Conservation (phyloP, 2,888 invertebrate species). For the Orgyia antiqua region DNA sequence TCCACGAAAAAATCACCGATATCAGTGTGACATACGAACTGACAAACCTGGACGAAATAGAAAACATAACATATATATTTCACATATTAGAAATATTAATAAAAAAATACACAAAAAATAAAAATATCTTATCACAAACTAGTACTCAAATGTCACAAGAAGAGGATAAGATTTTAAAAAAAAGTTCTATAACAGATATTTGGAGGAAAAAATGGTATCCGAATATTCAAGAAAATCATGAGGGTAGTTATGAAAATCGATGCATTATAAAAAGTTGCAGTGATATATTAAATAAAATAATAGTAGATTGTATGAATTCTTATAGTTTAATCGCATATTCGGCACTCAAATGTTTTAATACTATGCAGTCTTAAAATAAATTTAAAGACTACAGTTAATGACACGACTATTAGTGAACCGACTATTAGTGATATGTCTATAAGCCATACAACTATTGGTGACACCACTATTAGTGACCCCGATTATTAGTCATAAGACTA, state of each 20-base stretch:
- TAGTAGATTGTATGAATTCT: conserved; percentile 48
- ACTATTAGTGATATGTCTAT: no score
- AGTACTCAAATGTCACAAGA: conserved; percentile 34
- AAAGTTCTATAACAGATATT: conserved; percentile 47
- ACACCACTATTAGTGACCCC: no score
- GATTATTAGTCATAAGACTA: no score
- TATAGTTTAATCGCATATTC: conserved; percentile 56
- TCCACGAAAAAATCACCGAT: conserved; percentile 27
- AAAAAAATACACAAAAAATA: conserved; percentile 32
- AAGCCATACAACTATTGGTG: no score
- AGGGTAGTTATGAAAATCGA: conserved; percentile 30
- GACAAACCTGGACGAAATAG: conserved; percentile 31
- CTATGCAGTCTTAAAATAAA: conserved; percentile 46
- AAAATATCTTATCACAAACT: conserved; percentile 19
- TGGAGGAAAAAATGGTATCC: conserved; percentile 64
- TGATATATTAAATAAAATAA: conserved; percentile 50
- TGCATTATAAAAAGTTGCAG: conserved; percentile 41
- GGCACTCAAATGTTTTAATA: conserved; percentile 62
- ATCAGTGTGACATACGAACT: conserved; percentile 38
- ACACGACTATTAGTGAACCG: no score
- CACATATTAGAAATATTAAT: conserved; percentile 48
- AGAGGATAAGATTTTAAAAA: conserved; percentile 34
- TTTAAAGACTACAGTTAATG: no score
- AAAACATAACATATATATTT: conserved; percentile 53
- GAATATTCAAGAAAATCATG: conserved; percentile 24